Conservation (phyloP, 2,888 invertebrate species). For the Odontocolon sp. region DNA sequence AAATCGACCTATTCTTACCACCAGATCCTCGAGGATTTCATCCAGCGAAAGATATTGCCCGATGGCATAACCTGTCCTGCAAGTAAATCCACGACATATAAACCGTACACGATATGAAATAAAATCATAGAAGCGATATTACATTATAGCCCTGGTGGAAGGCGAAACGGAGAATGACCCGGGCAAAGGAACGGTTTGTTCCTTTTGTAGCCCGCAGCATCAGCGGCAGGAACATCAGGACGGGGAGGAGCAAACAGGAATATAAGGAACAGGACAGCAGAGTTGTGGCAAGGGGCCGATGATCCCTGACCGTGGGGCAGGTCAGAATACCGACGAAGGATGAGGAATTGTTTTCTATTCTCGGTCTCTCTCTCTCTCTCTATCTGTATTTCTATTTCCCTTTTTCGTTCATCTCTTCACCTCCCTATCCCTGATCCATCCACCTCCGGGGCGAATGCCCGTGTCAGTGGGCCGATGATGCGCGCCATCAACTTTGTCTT, state of each 20-base stretch:
- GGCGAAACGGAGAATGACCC: background rate
- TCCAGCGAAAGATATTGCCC: background rate
- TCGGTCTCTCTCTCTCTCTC: slow-evolving; percentile 15
- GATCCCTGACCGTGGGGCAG: slow-evolving; percentile 63
- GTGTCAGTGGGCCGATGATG: slow-evolving; percentile 61
- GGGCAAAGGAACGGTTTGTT: background rate
- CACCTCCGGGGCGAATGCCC: slow-evolving; percentile 56
- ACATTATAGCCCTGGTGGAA: background rate
- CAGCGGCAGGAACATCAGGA: slow-evolving; percentile 27
- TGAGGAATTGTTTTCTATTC: slow-evolving; percentile 64
- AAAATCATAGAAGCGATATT: slow-evolving; percentile 17
- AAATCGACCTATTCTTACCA: background rate
- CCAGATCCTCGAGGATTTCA: background rate
- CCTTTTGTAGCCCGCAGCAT: slow-evolving; percentile 14
- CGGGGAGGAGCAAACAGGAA: no score
- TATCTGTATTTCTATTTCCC: background rate
- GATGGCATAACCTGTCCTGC: slow-evolving; percentile 20
- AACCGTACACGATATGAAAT: slow-evolving; percentile 6
- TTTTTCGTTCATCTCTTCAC: slow-evolving; percentile 5
- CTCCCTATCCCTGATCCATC: slow-evolving; percentile 27
- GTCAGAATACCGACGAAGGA: slow-evolving; percentile 61
- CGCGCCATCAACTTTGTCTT: slow-evolving; percentile 42
- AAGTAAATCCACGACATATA: background rate
- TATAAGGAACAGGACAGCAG: slow-evolving; percentile 30
- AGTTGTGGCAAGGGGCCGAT: slow-evolving; percentile 56